A percentile compares a stretch with the other conserved stretches of the same genome.
Conservation (phyloP, 1,140 invertebrate genomes). For the Charaxes varanes region DNA sequence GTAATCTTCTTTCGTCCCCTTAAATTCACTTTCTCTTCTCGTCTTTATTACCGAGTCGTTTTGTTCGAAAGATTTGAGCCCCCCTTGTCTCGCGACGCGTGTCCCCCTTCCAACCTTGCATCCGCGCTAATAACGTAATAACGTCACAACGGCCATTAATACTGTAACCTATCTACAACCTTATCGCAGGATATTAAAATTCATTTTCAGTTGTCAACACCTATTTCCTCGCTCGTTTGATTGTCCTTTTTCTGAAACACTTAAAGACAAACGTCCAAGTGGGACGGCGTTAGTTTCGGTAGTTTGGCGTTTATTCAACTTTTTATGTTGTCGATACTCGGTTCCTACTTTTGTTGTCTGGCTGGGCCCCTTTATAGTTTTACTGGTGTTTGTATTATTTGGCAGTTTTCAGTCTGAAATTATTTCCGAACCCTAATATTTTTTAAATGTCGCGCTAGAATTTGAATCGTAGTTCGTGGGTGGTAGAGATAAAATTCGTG, state of each 20-base stretch:
- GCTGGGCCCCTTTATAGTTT: constrained; percentile 8
- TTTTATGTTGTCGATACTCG: constrained; percentile 24
- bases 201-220: constrained; percentile 45
- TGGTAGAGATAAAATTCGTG: constrained; percentile 14
- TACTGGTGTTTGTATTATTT: constrained; percentile 14
- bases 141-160: constrained; percentile 51
- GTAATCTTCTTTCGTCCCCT: constrained; percentile 77
- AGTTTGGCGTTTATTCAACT: constrained; percentile 52
- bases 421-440: constrained; percentile 6
- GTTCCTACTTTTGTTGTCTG: constrained; percentile 10
- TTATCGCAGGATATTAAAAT: constrained; percentile 46
- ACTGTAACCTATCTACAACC: constrained; percentile 32
- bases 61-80: constrained; percentile 73
- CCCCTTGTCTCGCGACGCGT: constrained; percentile 58
- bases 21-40: constrained; percentile 78
- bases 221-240: constrained; percentile 6
- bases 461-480: background rate
- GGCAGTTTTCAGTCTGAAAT: constrained; percentile 9
- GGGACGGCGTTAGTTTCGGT: constrained; percentile 52
- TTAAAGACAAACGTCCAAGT: constrained; percentile 48
- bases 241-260: constrained; percentile 58
- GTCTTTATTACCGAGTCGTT: constrained; percentile 75
- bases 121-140: constrained; percentile 30
- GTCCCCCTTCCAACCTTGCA: constrained; percentile 60
- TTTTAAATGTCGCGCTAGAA: constrained; percentile 1